A percentile compares a stretch with the other conserved stretches of the same genome.
phyloP scores from a whole-genome alignment of 2,888 invertebrate genomes.

The Drosophila macrospina region DNA sequence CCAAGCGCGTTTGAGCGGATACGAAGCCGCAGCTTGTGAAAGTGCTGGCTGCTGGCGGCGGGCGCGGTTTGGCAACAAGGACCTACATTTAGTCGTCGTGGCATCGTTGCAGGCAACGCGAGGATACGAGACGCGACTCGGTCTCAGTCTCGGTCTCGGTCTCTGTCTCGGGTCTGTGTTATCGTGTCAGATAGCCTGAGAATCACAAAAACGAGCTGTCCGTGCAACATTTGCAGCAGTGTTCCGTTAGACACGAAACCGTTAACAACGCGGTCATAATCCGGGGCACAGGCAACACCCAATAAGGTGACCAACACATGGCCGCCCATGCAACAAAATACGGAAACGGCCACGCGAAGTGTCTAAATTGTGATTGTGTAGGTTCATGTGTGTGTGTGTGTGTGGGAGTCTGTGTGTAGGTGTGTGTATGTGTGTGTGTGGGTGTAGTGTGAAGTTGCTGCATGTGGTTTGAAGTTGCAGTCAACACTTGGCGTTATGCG shows the following conservation, averaged over 20 bases:
- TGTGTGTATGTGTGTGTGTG: conserved; percentile 26
- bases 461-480: conserved; percentile 37
- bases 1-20: conserved; percentile 42
- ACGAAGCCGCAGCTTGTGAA: conserved; percentile 18
- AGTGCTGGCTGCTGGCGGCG: conserved; percentile 49
- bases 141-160: conserved; percentile 1
- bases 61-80: conserved; percentile 76
- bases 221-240: conserved; percentile 70
- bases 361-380: conserved; percentile 40
- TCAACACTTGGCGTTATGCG: conserved; percentile 28
- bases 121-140: conserved; percentile 21
- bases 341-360: conserved; percentile 74
- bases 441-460: conserved; percentile 23
- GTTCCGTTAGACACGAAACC: conserved; percentile 71
- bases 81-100: conserved; percentile 73
- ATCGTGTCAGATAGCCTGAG: conserved; percentile 50
- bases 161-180: conserved; percentile 39
- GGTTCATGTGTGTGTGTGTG: conserved; percentile 16
- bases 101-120: conserved; percentile 33
- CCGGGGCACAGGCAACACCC: conserved; percentile 34
- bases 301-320: conserved; percentile 40
- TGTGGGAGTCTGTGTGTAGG: conserved; percentile 21
- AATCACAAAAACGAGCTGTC: conserved; percentile 65
- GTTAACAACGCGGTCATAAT: conserved; percentile 60
- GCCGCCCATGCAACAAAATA: conserved; percentile 39